Conservation (phyloP, 2,113 vertebrate species). For the Corydoras sp. region DNA sequence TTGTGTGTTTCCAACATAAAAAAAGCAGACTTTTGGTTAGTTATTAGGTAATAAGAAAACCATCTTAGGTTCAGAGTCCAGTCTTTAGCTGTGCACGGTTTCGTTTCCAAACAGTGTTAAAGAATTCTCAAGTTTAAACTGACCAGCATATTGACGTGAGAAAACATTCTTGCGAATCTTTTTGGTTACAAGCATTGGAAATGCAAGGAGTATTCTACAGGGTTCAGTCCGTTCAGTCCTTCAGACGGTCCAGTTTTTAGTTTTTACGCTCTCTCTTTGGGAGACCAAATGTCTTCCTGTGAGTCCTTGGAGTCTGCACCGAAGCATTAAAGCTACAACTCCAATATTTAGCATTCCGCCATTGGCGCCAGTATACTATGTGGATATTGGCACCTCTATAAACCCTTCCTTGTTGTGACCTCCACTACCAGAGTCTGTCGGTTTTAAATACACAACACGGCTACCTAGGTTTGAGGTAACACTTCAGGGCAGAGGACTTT, state of each 20-base stretch:
- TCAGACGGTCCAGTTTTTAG: constrained; percentile 46
- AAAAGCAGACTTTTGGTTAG: constrained; percentile 41
- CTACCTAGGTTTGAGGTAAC: constrained; percentile 90
- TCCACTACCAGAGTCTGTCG: constrained; percentile 83
- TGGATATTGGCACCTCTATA: constrained; percentile 71
- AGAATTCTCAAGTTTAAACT: constrained; percentile 52
- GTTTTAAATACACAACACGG: constrained; percentile 78
- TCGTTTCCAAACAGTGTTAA: constrained; percentile 43
- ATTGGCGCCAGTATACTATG: constrained; percentile 39
- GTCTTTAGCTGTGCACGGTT: constrained; percentile 58
- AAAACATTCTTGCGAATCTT: constrained; percentile 80
- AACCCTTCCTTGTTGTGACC: constrained; percentile 61
- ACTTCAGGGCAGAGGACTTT: constrained; percentile 83
- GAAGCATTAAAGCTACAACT: constrained; percentile 74
- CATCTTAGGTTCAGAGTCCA: constrained; percentile 51
- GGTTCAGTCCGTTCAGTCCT: constrained; percentile 79
- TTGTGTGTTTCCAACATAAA: constrained; percentile 43
- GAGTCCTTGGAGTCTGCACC: constrained; percentile 79
- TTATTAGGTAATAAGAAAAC: constrained; percentile 66
- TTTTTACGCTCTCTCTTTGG: constrained; percentile 6
- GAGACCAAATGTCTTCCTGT: constrained; percentile 38
- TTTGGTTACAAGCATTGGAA: constrained; percentile 99
- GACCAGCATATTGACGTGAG: constrained; percentile 87
- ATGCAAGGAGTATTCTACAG: constrained; percentile 94
- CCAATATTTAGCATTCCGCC: constrained; percentile 59